A percentile compares a stretch with the other conserved stretches of the same genome.
These are phyloP conservation scores for Macquaria australasica DNA, from an alignment of 2,113 vertebrate genomes.

Conservation along the genomic window DNA sequence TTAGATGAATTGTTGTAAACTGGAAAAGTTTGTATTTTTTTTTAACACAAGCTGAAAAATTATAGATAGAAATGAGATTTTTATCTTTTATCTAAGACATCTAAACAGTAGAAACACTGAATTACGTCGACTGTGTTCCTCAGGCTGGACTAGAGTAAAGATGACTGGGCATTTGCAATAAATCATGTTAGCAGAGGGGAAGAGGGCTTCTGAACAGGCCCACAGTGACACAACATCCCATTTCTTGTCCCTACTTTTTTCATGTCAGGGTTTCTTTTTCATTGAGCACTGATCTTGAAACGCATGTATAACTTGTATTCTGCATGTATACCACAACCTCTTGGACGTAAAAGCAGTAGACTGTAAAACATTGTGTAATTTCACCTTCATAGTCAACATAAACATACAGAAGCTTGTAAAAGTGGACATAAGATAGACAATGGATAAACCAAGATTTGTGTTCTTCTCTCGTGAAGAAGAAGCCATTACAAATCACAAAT, in stretches of 20 bases:
- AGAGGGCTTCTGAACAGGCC: not conserved
- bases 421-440: too few species aligned
- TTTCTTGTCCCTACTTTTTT: conserved; percentile 27
- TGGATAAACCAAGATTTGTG: too few species aligned
- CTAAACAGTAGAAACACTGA: not conserved
- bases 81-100: too few species aligned
- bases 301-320: too few species aligned
- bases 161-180: not conserved
- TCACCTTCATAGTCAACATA: not conserved
- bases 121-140: not conserved
- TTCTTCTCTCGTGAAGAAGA: too few species aligned
- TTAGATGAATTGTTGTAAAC: not conserved
- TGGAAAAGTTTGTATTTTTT: not conserved
- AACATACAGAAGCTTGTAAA: too few species aligned
- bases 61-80: too few species aligned
- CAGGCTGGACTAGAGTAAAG: not conserved
- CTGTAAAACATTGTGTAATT: not conserved
- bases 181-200: not conserved
- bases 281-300: too few species aligned
- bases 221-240: not conserved
- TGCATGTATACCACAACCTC: not conserved
- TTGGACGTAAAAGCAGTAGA: not conserved
- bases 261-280: conserved; percentile 3
- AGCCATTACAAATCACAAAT: too few species aligned
- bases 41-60: not conserved